Conservation (phyloP, 2,113 vertebrate species). For the Phocoena phocoena region DNA sequence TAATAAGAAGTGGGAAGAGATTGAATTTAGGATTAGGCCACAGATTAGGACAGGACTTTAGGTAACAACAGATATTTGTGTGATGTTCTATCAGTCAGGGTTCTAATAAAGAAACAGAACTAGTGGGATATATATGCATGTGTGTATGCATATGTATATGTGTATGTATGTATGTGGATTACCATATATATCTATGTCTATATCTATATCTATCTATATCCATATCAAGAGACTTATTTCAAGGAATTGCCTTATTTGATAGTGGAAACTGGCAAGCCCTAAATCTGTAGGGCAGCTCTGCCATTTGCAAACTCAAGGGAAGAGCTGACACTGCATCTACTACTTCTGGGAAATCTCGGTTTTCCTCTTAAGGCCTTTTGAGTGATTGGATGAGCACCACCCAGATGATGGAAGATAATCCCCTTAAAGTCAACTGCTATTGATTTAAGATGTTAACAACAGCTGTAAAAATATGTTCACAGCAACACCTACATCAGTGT, state of each 20-base stretch:
- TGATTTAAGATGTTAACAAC: not conserved
- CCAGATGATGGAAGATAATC: not conserved
- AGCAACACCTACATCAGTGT: not conserved
- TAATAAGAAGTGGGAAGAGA: not conserved
- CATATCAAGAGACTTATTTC: not conserved
- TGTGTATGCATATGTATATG: not conserved
- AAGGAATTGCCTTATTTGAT: not conserved
- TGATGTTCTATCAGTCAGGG: not conserved
- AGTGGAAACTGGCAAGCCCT: not conserved
- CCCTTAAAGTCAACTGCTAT: not conserved
- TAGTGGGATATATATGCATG: not conserved
- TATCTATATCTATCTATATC: too few species aligned
- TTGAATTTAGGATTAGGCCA: not conserved
- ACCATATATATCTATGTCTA: not conserved
- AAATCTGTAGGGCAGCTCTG: not conserved
- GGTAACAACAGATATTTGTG: not conserved
- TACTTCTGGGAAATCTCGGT: not conserved
- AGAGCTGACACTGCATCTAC: not conserved
- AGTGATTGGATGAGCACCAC: not conserved
- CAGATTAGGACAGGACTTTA: not conserved
- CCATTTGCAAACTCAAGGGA: not conserved
- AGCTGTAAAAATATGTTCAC: not conserved
- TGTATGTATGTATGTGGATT: not conserved
- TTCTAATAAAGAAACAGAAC: not conserved
- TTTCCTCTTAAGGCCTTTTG: not conserved